phyloP scores from a whole-genome alignment of 2,113 vertebrate genomes.

The Heterochromis multidens region DNA sequence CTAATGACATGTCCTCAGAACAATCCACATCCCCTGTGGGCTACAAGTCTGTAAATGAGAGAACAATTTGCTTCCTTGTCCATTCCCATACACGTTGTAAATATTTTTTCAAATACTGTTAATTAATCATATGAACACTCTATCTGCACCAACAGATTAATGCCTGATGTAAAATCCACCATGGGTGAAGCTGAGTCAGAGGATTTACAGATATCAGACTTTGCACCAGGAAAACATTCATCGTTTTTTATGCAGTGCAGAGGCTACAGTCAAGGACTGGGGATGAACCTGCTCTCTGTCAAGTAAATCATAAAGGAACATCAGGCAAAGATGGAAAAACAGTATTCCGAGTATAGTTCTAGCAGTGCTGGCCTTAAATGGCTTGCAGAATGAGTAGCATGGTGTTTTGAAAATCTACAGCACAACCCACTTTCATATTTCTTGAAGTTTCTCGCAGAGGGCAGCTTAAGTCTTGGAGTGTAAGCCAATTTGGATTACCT shows the following conservation, averaged over 20 bases:
- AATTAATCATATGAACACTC: background rate
- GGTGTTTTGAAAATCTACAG: slow-evolving; percentile 46
- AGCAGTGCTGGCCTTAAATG: slow-evolving; percentile 16
- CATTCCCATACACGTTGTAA: background rate
- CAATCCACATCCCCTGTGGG: slow-evolving; percentile 44
- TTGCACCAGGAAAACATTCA: slow-evolving; percentile 18
- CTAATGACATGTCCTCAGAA: slow-evolving; percentile 65
- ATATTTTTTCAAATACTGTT: background rate
- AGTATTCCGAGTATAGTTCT: background rate
- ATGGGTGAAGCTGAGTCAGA: background rate
- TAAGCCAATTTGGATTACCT: slow-evolving; percentile 72
- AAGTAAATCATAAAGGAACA: slow-evolving; percentile 28
- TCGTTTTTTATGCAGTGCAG: slow-evolving; percentile 22
- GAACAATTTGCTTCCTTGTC: slow-evolving; percentile 2
- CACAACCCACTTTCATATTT: slow-evolving; percentile 50
- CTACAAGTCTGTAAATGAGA: slow-evolving; percentile 33
- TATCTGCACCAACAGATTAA: slow-evolving; percentile 4
- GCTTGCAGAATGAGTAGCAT: background rate
- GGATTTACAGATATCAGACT: slow-evolving; percentile 14
- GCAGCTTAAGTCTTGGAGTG: slow-evolving; percentile 51
- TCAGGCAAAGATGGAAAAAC: background rate
- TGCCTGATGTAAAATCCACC: background rate
- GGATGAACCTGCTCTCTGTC: slow-evolving; percentile 1
- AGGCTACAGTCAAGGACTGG: background rate
- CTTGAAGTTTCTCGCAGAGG: slow-evolving; percentile 44